phyloP scores from a whole-genome alignment of 2,888 invertebrate species.

The Lepidocyrtinus sp. region DNA sequence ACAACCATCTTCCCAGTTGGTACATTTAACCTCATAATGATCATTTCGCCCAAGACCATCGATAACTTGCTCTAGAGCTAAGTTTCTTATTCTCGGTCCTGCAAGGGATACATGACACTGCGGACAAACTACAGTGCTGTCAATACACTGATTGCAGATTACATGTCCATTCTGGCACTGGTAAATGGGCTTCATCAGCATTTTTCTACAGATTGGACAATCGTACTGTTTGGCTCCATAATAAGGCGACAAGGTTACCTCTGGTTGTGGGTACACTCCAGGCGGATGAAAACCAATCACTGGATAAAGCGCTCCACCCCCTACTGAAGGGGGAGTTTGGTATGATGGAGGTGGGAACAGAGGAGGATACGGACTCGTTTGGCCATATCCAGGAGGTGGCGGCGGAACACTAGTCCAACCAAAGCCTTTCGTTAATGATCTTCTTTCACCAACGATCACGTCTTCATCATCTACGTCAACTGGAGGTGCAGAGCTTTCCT shows the following conservation, averaged over 20 bases:
- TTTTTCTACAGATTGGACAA: slow-evolving; percentile 31
- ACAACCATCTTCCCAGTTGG: slow-evolving; percentile 28
- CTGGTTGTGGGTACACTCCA: too few relatives aligned
- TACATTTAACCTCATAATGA: slow-evolving; percentile 19
- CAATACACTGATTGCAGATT: slow-evolving; percentile 35
- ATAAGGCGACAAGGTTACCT: too few relatives aligned
- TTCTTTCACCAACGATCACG: not conserved
- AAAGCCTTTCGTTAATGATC: too few relatives aligned
- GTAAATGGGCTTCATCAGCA: slow-evolving; percentile 32
- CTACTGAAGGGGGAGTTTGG: not conserved
- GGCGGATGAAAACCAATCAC: slow-evolving; percentile 24
- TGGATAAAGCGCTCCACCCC: slow-evolving; percentile 21
- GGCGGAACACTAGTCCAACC: too few relatives aligned
- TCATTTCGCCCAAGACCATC: not conserved
- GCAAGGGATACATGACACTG: slow-evolving; percentile 20
- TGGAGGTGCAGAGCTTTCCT: not conserved
- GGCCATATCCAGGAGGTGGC: not conserved
- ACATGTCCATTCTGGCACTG: slow-evolving; percentile 39
- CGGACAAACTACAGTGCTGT: slow-evolving; percentile 6
- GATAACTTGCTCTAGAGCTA: slow-evolving; percentile 25
- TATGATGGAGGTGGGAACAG: not conserved
- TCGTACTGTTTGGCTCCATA: not conserved
- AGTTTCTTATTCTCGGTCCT: slow-evolving; percentile 23
- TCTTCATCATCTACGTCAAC: not conserved
- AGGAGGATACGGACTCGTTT: not conserved